Evolutionary conservation across 2,888 invertebrate species (phyloP).

Genomic region (Folsomia candida): DNA sequence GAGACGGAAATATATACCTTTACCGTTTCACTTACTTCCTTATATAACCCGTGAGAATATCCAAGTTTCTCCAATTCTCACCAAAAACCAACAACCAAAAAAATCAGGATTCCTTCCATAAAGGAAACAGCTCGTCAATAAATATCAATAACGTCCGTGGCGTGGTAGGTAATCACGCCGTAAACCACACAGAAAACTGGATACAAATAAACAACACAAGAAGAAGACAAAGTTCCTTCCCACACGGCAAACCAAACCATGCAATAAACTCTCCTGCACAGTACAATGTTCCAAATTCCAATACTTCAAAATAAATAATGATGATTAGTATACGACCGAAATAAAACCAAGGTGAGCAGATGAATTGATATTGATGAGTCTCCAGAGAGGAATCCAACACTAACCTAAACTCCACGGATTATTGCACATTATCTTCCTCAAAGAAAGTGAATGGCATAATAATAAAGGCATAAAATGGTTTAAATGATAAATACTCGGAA

Average conservation of each 20-base stretch:
- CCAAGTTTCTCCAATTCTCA: too few relatives aligned
- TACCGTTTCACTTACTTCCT: too few relatives aligned
- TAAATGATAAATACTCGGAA: too few relatives aligned
- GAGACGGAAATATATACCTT: too few relatives aligned
- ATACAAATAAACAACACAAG: too few relatives aligned
- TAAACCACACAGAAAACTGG: background rate
- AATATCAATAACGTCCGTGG: background rate
- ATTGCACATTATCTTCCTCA: background rate
- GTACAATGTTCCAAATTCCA: background rate
- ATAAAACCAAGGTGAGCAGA: background rate
- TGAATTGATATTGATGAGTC: background rate
- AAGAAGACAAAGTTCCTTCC: background rate
- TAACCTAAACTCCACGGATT: background rate
- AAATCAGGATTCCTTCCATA: too few relatives aligned
- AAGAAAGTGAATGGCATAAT: background rate
- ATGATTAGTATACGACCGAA: background rate
- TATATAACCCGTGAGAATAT: too few relatives aligned
- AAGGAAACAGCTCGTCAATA: too few relatives aligned
- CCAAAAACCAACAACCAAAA: too few relatives aligned
- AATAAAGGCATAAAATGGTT: background rate
- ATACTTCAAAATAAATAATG: background rate
- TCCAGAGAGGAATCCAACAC: background rate
- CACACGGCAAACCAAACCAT: background rate
- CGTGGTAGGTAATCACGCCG: background rate
- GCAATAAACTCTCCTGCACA: background rate